Evolutionary conservation across 2,797 vertebrate genomes (phyloP), one percentile per base, ranked within the genome.

Genomic region (Sebastes baramenuke): DNA sequence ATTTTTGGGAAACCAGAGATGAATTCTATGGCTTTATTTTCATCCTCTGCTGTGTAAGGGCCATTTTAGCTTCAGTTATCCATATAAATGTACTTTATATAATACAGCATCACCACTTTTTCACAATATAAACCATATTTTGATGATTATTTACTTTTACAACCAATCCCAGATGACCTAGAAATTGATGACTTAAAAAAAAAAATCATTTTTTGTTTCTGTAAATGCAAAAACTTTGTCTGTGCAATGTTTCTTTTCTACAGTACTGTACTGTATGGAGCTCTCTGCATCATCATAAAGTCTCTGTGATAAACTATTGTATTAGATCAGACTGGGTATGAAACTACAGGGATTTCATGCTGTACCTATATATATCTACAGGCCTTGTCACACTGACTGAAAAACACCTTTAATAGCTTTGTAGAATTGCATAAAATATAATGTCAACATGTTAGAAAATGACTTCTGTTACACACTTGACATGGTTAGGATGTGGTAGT

Each of bases 1-100:
- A 84, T 77, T 82, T 22, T 79, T 66, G 59, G 52, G 64, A 77
- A 84, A 76, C 65, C 52, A 69, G 55, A 61, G 30, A 73, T 70
- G 3, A 7, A 29, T 68, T 75, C 68, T 20, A 52, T 29, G 13
- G 13, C 29, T 77, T 78, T 59, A 58, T 68, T 65, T 82, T 10
- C 65, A 54, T 24, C 24, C 5, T 62, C 16, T 49, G 27, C 52
- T 5, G 1, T 29, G 16, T 14, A 58, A 70, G 14, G 25, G 4
- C 11, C 18, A 12, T 27, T 65, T 64, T 70, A 62, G 18, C 60
- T 20, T 54, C 29, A 68, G 32, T 36, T 59, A 56, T 59, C 32
- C 27, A 24, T 38, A 11, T 12, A 72, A 60, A 29, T 64, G 4
- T 36, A 24, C 16, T 30, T 67, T 6, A 9, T 18, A 55, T 5